Conservation (phyloP, 2,797 vertebrate species). For the Sebastes umbrosus region DNA sequence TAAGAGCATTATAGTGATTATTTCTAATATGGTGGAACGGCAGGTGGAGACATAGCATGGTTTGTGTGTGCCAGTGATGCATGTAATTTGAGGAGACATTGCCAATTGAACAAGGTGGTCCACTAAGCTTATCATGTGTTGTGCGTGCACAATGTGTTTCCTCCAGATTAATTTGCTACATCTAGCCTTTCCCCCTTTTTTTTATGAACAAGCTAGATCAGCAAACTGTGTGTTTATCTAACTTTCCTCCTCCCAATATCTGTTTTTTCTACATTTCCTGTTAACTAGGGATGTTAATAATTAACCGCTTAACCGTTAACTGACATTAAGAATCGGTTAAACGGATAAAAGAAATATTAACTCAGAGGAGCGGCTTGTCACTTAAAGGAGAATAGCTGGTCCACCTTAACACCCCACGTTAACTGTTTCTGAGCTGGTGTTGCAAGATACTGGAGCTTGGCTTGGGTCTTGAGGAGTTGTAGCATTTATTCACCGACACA, state of each 20-base stretch:
- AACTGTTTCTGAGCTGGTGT: too few species aligned
- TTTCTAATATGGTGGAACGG: slow-evolving; percentile 38
- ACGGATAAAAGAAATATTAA: too few species aligned
- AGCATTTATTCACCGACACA: too few species aligned
- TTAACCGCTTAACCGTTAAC: too few species aligned
- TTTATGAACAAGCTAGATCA: slow-evolving; percentile 9
- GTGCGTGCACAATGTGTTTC: slow-evolving; percentile 23
- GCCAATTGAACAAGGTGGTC: slow-evolving; percentile 58
- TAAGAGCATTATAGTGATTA: slow-evolving; percentile 52
- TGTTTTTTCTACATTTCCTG: neutral
- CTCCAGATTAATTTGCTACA: slow-evolving; percentile 41
- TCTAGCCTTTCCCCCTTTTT: neutral
- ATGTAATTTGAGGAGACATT: slow-evolving; percentile 43
- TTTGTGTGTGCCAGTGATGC: slow-evolving; percentile 2
- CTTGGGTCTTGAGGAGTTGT: too few species aligned
- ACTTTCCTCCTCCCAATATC: neutral
- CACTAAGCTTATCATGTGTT: slow-evolving; percentile 54
- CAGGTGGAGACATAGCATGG: slow-evolving; percentile 10
- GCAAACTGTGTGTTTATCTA: neutral
- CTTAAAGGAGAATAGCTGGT: too few species aligned
- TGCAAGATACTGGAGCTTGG: too few species aligned
- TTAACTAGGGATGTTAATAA: too few species aligned
- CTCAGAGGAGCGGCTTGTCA: too few species aligned
- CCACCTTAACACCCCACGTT: too few species aligned
- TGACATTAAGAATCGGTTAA: too few species aligned